Conservation (phyloP, 2,797 vertebrate genomes). For the Galaxias olidus region DNA sequence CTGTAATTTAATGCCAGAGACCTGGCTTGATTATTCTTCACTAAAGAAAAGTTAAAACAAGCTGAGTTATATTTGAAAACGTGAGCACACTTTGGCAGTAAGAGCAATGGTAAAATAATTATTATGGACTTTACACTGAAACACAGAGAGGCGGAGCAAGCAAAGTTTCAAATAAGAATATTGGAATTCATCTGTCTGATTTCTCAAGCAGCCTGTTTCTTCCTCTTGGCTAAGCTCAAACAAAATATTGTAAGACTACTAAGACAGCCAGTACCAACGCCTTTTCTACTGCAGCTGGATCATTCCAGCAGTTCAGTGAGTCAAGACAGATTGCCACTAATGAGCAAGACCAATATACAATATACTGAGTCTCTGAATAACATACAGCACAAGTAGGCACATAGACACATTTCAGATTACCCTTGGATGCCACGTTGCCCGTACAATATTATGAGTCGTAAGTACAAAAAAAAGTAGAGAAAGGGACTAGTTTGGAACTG, state of each 20-base stretch:
- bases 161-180: background rate
- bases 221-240: slow-evolving; percentile 23
- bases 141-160: background rate
- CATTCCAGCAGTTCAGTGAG: slow-evolving; percentile 41
- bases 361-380: background rate
- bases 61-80: no score
- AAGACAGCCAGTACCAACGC: background rate
- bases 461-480: background rate
- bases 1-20: no score
- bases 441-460: background rate
- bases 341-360: slow-evolving; percentile 21
- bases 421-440: no score
- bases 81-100: no score
- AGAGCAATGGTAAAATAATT: no score
- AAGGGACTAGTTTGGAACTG: background rate
- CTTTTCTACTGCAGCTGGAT: slow-evolving; percentile 32
- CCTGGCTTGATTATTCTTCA: no score
- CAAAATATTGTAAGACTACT: background rate
- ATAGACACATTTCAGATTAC: background rate
- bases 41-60: no score
- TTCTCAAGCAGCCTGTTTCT: slow-evolving; percentile 28
- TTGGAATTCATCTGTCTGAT: slow-evolving; percentile 38
- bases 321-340: slow-evolving; percentile 23
- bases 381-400: background rate
- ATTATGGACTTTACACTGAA: no score